Evolutionary conservation across 2,113 vertebrate genomes (phyloP), one percentile per base, ranked within the genome.

Genomic region (Engraulis encrasicolus): DNA sequence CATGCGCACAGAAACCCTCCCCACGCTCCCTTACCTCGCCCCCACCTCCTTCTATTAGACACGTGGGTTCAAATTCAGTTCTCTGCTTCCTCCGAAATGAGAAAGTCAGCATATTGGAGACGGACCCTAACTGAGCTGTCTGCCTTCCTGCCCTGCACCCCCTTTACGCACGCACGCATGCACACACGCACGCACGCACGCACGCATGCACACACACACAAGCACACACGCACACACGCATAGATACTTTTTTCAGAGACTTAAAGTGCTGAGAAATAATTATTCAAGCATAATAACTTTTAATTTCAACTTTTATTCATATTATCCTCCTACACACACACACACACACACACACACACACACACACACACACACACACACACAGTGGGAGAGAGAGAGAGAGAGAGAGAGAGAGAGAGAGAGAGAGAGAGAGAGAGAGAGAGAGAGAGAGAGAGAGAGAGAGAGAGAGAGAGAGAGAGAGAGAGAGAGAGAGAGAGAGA

Each of bases 31-130:
- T 45, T 9, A 3, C 9, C 40, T 45, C 40, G 3, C 40, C 40
- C 82, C 81, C 82, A 74, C 87, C 50, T 79, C 37, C 78, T 54
- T 82, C 50, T n/a, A 86, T 40, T 36, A 66, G 85, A 88, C 80
- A 1, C 27, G 36, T 23, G 27, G 71, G 40, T 81, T 82, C 71
- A 92, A 93, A 94, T 93, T 90, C 87, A 92, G 91, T 92, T 92
- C 87, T 87, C 58, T 66, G n/a, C 58, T 66, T 23, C 6, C 58
- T 45, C 86, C 50, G 86, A 81, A 89, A 92, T 91, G 82, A 88
- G 85, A 89, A 89, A 90, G 85, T 82, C 81, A 82, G 90, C 82
- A 86, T 83, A 87, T 85, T 90, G 83, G 81, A 90, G 88, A 87
- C 86, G 19, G 79, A 78, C 27, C 74, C 27, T 81, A 78, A 88